These are phyloP conservation scores for Caenorhabditis sp. DNA, from an alignment of 2,888 invertebrate genomes.

Conservation along the genomic window DNA sequence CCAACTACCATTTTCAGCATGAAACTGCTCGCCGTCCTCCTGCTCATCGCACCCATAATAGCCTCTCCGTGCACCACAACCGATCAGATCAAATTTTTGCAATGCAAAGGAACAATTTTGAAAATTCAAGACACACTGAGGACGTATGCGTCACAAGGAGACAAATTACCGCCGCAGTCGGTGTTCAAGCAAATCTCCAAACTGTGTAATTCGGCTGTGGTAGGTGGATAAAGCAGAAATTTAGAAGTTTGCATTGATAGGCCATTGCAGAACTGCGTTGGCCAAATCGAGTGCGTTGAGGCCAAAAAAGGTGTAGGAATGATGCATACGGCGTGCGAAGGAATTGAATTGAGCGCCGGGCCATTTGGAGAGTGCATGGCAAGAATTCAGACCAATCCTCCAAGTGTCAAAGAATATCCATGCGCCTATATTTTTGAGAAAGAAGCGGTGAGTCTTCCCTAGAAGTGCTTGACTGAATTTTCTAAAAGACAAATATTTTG, in stretches of 20 bases:
- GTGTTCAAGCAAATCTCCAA: conserved; percentile 33
- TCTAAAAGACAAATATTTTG: no score
- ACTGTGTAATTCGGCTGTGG: conserved; percentile 21
- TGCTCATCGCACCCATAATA: neutral
- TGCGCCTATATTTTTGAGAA: conserved; percentile 11
- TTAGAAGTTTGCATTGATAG: neutral
- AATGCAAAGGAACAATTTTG: conserved; percentile 38
- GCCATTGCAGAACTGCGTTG: conserved; percentile 17
- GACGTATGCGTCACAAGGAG: neutral
- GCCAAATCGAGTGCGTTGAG: conserved; percentile 21
- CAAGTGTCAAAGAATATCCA: neutral
- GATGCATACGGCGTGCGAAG: conserved; percentile 28
- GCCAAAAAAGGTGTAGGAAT: conserved; percentile 30
- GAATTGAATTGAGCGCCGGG: conserved; percentile 38
- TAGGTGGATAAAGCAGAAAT: neutral
- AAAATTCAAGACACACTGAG: conserved; percentile 36
- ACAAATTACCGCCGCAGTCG: neutral
- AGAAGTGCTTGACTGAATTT: neutral
- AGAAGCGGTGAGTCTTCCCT: conserved; percentile 14
- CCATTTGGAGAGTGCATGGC: conserved; percentile 40
- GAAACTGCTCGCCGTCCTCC: no score
- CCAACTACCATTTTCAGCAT: no score
- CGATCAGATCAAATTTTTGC: conserved; percentile 39
- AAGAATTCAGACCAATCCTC: conserved; percentile 14
- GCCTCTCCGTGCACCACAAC: conserved; percentile 22